Conservation (phyloP, 2,888 invertebrate species). For the Dysmachus trigonus region DNA sequence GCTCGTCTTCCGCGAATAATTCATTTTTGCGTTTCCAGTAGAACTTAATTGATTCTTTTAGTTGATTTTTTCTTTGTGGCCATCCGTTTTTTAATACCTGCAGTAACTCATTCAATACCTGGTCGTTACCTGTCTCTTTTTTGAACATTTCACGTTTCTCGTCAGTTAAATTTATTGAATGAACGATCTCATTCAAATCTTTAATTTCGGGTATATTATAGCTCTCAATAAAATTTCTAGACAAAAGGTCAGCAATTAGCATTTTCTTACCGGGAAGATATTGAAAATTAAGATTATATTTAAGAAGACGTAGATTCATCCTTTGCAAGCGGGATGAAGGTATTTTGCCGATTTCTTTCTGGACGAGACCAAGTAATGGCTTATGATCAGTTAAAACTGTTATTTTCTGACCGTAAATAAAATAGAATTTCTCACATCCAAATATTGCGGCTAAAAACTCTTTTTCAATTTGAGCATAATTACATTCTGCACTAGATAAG, state of each 20-base stretch:
- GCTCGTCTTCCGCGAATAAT: background rate
- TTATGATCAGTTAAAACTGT: conserved; percentile 48
- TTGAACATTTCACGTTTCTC: conserved; percentile 28
- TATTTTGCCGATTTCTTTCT: conserved; percentile 49
- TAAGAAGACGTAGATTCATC: conserved; percentile 51
- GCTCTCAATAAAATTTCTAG: conserved; percentile 41
- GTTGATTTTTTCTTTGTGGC: background rate
- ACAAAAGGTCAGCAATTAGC: conserved; percentile 49
- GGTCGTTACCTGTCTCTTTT: conserved; percentile 27
- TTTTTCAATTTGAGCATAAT: conserved; percentile 48
- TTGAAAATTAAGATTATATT: conserved; percentile 51
- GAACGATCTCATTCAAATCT: conserved; percentile 43
- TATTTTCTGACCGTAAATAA: conserved; percentile 50
- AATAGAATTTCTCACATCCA: conserved; percentile 51
- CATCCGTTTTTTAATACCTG: background rate
- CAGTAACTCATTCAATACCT: background rate
- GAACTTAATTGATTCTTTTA: background rate
- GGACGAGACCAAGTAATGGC: conserved; percentile 42
- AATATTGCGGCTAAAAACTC: conserved; percentile 49
- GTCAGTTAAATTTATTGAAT: background rate
- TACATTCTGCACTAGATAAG: conserved; percentile 44
- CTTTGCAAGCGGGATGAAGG: conserved; percentile 50
- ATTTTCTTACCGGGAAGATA: conserved; percentile 53
- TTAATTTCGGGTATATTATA: background rate
- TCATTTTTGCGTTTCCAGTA: conserved; percentile 28